Evolutionary conservation across 2,888 invertebrate genomes (phyloP).

Genomic region (Mantis religiosa): DNA sequence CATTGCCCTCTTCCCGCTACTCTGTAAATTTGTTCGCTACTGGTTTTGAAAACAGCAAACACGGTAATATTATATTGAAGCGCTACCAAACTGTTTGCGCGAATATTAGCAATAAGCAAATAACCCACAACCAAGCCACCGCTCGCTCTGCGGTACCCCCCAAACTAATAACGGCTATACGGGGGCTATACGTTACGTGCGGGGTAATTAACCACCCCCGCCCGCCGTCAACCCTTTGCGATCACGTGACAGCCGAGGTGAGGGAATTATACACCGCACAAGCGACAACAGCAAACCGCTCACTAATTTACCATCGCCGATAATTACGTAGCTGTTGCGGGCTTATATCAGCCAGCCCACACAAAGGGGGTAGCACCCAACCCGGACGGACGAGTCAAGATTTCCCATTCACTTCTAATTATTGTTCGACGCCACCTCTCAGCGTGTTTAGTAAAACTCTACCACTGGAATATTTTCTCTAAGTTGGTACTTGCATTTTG

Average conservation of each 20-base stretch:
- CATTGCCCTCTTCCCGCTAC: background rate
- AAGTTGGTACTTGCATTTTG: too few species aligned
- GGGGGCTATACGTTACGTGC: background rate
- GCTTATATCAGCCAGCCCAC: background rate
- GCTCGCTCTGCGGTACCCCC: background rate
- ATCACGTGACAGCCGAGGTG: slow-evolving; percentile 4
- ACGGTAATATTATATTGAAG: slow-evolving; percentile 15
- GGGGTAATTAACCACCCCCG: slow-evolving; percentile 5
- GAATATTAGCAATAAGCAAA: background rate
- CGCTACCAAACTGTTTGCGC: background rate
- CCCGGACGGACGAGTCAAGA: background rate
- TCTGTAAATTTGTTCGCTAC: background rate
- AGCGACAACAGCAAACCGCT: slow-evolving; percentile 1
- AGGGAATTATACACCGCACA: background rate
- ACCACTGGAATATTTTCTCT: too few species aligned
- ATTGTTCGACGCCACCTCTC: too few species aligned
- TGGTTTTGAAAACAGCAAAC: slow-evolving; percentile 11
- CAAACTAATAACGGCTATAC: slow-evolving; percentile 5
- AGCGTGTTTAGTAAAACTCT: too few species aligned
- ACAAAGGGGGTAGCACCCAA: background rate
- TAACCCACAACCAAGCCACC: background rate
- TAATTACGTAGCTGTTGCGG: slow-evolving; percentile 4
- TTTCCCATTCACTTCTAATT: too few species aligned
- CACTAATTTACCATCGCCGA: slow-evolving; percentile 8
- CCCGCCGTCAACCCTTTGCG: background rate